phyloP scores from a whole-genome alignment of 2,888 invertebrate genomes.

The Stenodera caucasica region DNA sequence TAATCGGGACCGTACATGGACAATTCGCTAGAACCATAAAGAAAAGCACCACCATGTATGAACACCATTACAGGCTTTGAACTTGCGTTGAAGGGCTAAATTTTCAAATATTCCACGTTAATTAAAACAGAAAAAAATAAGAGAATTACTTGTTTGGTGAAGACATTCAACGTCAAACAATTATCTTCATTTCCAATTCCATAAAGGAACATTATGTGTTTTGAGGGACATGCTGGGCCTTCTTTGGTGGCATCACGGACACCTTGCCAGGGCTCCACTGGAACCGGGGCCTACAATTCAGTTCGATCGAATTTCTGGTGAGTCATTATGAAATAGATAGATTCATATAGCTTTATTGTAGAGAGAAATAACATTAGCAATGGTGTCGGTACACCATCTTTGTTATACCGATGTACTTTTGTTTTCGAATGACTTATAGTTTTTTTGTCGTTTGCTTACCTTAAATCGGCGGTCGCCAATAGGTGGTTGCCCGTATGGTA shows the following conservation, averaged over 20 bases:
- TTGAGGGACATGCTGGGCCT: slow-evolving; percentile 42
- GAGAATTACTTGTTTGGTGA: slow-evolving; percentile 6
- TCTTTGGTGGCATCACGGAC: slow-evolving; percentile 49
- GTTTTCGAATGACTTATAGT: too few species aligned
- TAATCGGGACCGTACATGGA: slow-evolving; percentile 49
- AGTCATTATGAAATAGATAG: neutral
- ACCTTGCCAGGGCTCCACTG: slow-evolving; percentile 50
- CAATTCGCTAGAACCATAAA: slow-evolving; percentile 45
- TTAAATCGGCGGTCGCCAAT: slow-evolving; percentile 51
- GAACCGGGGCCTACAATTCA: slow-evolving; percentile 45
- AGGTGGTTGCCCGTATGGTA: slow-evolving; percentile 54
- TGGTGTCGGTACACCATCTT: too few species aligned
- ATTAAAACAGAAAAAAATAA: too few species aligned
- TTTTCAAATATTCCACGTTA: neutral
- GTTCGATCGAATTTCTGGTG: neutral
- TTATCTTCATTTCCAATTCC: slow-evolving; percentile 36
- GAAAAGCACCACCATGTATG: slow-evolving; percentile 55
- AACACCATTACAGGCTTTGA: slow-evolving; percentile 54
- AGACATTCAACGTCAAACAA: slow-evolving; percentile 17
- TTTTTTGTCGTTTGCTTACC: slow-evolving; percentile 39
- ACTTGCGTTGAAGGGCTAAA: slow-evolving; percentile 2
- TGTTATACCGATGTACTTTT: too few species aligned
- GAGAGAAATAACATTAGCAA: too few species aligned
- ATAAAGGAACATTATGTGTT: slow-evolving; percentile 45
- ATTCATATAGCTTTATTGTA: too few species aligned